Evolutionary conservation across 2,113 vertebrate genomes (phyloP).

Genomic region (Lepisosteus osseus): DNA sequence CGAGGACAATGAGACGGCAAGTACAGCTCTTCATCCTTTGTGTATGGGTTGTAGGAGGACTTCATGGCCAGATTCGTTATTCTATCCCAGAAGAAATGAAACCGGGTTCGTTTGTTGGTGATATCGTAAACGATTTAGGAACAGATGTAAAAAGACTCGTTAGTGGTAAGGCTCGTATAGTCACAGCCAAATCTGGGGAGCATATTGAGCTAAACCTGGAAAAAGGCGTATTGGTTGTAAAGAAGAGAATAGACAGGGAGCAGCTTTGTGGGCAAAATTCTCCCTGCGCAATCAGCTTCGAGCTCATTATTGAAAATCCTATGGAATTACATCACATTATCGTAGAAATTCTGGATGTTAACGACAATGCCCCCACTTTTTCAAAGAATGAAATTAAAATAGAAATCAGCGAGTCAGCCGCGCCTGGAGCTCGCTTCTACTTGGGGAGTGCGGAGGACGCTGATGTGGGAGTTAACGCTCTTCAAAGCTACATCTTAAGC

Average conservation of each 20-base stretch:
- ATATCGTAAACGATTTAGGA: conserved; percentile 68
- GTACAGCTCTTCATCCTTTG: conserved; percentile 44
- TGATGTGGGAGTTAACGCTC: conserved; percentile 60
- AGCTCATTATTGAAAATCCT: conserved; percentile 67
- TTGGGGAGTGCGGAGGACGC: conserved; percentile 57
- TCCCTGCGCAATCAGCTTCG: conserved; percentile 59
- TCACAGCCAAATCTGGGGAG: conserved; percentile 49
- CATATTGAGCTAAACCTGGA: conserved; percentile 49
- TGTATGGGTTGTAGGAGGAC: conserved; percentile 30
- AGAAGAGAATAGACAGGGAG: conserved; percentile 62
- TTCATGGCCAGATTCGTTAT: conserved; percentile 62
- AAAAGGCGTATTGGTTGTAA: conserved; percentile 51
- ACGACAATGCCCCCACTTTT: conserved; percentile 67
- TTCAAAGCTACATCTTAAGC: conserved; percentile 59
- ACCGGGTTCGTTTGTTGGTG: conserved; percentile 61
- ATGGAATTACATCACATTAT: conserved; percentile 62
- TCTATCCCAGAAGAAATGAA: conserved; percentile 69
- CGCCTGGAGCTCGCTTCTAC: conserved; percentile 48
- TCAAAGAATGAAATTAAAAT: conserved; percentile 44
- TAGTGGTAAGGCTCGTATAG: conserved; percentile 60
- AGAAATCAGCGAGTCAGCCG: conserved; percentile 59
- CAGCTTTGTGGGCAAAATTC: conserved; percentile 54
- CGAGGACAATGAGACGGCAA: conserved; percentile 25
- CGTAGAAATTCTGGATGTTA: conserved; percentile 65
- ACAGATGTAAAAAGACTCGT: conserved; percentile 56